Conservation (phyloP, 37 sponge, comb jelly and placozoan genomes). For the Oopsacas minuta region DNA sequence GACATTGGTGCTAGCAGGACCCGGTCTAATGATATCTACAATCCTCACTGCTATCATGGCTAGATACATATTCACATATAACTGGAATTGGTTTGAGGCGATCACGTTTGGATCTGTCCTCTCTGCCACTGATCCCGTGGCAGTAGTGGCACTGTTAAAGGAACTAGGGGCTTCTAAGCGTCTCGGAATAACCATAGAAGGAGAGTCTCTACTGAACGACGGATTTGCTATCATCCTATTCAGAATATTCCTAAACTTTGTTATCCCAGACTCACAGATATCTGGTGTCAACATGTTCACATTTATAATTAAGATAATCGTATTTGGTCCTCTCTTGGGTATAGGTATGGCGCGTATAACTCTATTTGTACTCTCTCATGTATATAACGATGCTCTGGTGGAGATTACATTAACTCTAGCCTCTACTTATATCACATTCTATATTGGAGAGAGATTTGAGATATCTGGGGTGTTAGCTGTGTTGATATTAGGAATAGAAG, state of each 20-base stretch:
- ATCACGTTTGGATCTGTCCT: slow-evolving; percentile 68
- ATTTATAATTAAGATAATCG: slow-evolving; percentile 22
- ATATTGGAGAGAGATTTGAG: slow-evolving; percentile 52
- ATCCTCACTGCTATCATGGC: slow-evolving; percentile 56
- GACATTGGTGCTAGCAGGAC: slow-evolving; percentile 59
- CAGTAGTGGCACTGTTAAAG: slow-evolving; percentile 72
- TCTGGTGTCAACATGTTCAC: not conserved
- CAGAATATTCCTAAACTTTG: slow-evolving; percentile 52
- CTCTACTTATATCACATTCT: slow-evolving; percentile 80
- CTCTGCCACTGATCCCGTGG: slow-evolving; percentile 91
- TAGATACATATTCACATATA: slow-evolving; percentile 62
- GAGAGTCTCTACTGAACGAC: slow-evolving; percentile 86
- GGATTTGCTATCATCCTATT: slow-evolving; percentile 85
- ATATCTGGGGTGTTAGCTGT: slow-evolving; percentile 85
- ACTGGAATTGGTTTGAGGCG: slow-evolving; percentile 71
- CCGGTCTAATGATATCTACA: slow-evolving; percentile 51
- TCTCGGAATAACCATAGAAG: slow-evolving; percentile 72
- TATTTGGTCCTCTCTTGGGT: slow-evolving; percentile 71
- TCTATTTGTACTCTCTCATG: slow-evolving; percentile 65
- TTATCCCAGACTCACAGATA: slow-evolving; percentile 30
- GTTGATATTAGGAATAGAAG: slow-evolving; percentile 65
- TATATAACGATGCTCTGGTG: slow-evolving; percentile 81
- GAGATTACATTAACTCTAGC: slow-evolving; percentile 86
- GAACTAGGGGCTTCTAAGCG: slow-evolving; percentile 59
- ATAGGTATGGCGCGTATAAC: slow-evolving; percentile 61